Percentiles rank a stretch among this genome's conserved stretches.
phyloP scores from a whole-genome alignment of 1,140 invertebrate species.

The Dendroctonus ponderosae region DNA sequence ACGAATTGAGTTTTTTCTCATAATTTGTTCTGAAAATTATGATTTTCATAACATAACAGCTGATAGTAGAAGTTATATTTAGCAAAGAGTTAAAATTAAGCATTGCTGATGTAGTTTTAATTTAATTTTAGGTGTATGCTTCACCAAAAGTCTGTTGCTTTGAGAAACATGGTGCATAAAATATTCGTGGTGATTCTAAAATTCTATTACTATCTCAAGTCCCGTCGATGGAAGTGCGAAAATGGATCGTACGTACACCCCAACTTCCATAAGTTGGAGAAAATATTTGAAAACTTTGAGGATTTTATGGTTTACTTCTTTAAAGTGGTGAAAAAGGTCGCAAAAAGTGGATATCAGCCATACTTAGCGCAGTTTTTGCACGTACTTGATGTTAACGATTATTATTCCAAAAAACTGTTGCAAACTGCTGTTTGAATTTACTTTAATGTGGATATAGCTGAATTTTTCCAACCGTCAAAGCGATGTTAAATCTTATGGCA shows the following conservation, averaged over 20 bases:
- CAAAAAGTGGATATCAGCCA: slow-evolving; percentile 45
- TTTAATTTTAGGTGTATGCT: slow-evolving; percentile 62
- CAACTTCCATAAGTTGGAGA: slow-evolving; percentile 46
- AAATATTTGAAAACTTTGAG: slow-evolving; percentile 47
- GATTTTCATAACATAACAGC: not conserved
- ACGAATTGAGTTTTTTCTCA: no score
- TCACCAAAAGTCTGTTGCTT: slow-evolving; percentile 63
- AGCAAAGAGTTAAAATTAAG: not conserved
- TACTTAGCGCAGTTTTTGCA: slow-evolving; percentile 46
- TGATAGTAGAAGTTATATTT: not conserved
- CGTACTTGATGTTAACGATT: slow-evolving; percentile 46
- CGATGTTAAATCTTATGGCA: no score
- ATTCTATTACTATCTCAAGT: slow-evolving; percentile 60
- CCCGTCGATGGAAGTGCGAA: slow-evolving; percentile 42
- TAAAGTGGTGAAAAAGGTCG: slow-evolving; percentile 44
- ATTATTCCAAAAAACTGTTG: slow-evolving; percentile 38
- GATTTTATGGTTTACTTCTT: slow-evolving; percentile 46
- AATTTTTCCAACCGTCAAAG: no score
- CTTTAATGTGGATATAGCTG: no score
- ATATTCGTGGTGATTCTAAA: slow-evolving; percentile 69
- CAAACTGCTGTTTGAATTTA: no score
- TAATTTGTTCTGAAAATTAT: not conserved
- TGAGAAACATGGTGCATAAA: slow-evolving; percentile 63
- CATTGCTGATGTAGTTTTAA: not conserved
- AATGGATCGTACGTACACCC: slow-evolving; percentile 43